Conservation (phyloP, 2,113 vertebrate genomes). For the Atrichornis clamosus region DNA sequence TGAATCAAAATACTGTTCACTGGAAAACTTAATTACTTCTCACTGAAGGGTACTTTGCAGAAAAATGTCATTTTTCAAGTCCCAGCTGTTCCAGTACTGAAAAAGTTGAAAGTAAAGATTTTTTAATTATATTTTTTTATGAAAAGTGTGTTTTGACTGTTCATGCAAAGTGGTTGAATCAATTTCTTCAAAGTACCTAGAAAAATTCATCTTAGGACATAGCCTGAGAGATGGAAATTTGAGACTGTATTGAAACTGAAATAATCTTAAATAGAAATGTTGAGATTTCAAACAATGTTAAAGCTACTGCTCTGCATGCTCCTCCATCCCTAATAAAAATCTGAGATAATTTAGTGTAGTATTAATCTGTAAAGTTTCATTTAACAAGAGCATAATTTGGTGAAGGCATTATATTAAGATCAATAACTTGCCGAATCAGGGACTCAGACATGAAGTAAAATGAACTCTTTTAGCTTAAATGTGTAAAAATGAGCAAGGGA, state of each 20-base stretch:
- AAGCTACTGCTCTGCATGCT: not conserved
- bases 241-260: not conserved
- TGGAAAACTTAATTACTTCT: not conserved
- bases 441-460: not conserved
- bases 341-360: not conserved
- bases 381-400: not conserved
- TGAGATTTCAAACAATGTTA: not conserved
- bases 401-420: not conserved
- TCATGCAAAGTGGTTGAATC: not conserved
- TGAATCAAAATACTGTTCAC: not conserved
- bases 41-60: not conserved
- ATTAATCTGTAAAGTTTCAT: not conserved
- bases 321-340: not conserved
- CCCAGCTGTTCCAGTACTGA: not conserved
- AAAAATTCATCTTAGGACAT: not conserved
- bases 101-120: not conserved
- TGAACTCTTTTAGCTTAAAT: not conserved
- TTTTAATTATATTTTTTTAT: not conserved
- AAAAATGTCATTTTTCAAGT: not conserved
- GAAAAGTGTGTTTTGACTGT: not conserved
- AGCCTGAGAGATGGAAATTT: not conserved
- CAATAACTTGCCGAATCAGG: not conserved
- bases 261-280: not conserved
- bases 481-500: not conserved
- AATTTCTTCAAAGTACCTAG: not conserved